Base-by-base conservation (phyloP, 2,888 invertebrate genomes). In the Eubasilissa splendida region DNA sequence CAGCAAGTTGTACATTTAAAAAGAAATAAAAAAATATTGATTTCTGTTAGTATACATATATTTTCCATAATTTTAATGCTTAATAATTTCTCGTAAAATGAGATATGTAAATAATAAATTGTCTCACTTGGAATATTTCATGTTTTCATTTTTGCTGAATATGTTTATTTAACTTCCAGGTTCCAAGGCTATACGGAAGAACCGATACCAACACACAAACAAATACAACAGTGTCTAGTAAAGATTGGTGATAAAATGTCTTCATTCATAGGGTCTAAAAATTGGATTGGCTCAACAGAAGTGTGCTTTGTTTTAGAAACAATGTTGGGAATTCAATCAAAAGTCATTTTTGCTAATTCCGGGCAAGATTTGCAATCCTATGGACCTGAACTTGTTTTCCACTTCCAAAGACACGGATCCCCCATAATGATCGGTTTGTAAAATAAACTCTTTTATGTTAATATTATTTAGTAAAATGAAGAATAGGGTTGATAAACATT, bases 261-360 rank as follows among this genome's bases (percentile, higher is more conserved):
- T 0, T 92, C 91, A 74, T 99, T 99, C 89, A 90, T 98, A 71
- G 97, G 96, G 33, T 97, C 98, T 0, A 94, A 93, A 81, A 95
- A 98, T 86, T 99, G 99, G 99, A 99, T 99, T 86, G 99, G 99
- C 8, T 99, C 99, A 0, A 96, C 97, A 4, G 99, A 99, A 92
- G 97, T 99, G 12, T 95, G 96, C 88, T 99, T 95, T 90, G 96
- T 97, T 82, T 89, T 99, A 82, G 95, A 97, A 86, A 93, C 95
- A 54, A 89, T 97, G 80, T 89, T 97, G 8, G 93, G 93, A 70
- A 91, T 97, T 0, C 93, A 94, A 73, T 93, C 93, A 0, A 95
- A 95, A 87, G 96, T 99, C 84, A 90, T 98, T 83, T 94, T 94
- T 86, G 96, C 97, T 0, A 94, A 94, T 85, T 95, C 94, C 31